phyloP scores from a whole-genome alignment of 2,888 invertebrate species.

The Aphrophora alni region DNA sequence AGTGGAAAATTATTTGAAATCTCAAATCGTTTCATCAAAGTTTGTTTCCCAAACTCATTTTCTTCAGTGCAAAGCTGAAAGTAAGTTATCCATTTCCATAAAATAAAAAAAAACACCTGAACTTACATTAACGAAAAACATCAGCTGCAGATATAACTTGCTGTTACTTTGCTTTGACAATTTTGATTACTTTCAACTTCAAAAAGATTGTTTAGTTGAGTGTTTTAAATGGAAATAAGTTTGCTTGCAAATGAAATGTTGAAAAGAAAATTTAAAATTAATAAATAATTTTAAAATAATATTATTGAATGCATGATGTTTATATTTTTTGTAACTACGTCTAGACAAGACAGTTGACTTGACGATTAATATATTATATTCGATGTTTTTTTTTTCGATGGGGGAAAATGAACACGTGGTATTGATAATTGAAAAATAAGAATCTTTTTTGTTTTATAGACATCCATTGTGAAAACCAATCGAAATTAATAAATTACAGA shows the following conservation, averaged over 20 bases:
- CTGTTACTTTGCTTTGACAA: slow-evolving; percentile 2
- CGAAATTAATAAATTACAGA: too few relatives aligned
- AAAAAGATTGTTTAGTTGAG: not conserved
- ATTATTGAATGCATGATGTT: too few relatives aligned
- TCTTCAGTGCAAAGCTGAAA: not conserved
- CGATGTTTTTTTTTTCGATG: too few relatives aligned
- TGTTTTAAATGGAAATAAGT: not conserved
- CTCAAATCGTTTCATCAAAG: slow-evolving; percentile 9
- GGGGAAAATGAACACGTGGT: too few relatives aligned
- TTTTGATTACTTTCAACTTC: slow-evolving; percentile 2
- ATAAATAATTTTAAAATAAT: not conserved
- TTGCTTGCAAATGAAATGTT: not conserved
- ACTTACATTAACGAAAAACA: not conserved
- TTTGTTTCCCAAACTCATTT: slow-evolving; percentile 2
- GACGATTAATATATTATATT: too few relatives aligned
- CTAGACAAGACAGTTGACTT: too few relatives aligned
- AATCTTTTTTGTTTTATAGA: too few relatives aligned
- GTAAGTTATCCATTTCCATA: not conserved
- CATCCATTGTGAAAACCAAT: too few relatives aligned
- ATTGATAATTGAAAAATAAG: too few relatives aligned
- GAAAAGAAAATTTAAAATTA: not conserved
- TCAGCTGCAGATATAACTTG: not conserved
- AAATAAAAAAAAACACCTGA: not conserved
- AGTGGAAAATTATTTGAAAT: slow-evolving; percentile 6
- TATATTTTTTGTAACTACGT: too few relatives aligned